Percentiles rank a stretch among this genome's conserved stretches.
These are phyloP conservation scores for Siderastrea radians DNA, from an alignment of 92 coral and sea anemone genomes.

Conservation along the genomic window DNA sequence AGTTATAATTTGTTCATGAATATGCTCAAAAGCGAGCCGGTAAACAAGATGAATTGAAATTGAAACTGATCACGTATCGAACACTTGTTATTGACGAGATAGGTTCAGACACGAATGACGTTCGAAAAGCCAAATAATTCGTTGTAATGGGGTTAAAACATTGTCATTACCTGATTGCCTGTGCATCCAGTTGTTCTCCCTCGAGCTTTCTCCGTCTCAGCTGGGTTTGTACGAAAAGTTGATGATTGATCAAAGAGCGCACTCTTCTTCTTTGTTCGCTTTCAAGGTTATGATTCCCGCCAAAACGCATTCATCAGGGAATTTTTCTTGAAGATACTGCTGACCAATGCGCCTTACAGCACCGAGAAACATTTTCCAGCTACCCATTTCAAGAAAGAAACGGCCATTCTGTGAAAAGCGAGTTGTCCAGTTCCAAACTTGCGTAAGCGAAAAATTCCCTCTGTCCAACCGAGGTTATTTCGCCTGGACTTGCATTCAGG, in stretches of 20 bases:
- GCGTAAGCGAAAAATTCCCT: too few species aligned
- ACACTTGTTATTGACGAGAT: neutral
- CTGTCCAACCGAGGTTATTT: too few species aligned
- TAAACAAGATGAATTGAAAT: slow-evolving; percentile 26
- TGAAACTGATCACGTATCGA: slow-evolving; percentile 15
- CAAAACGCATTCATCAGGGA: slow-evolving; percentile 77
- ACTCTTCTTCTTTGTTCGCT: slow-evolving; percentile 35
- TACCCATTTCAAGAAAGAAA: too few species aligned
- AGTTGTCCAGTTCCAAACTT: too few species aligned
- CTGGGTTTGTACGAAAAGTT: slow-evolving; percentile 27
- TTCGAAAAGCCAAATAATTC: neutral
- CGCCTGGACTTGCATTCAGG: too few species aligned
- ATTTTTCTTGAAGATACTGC: slow-evolving; percentile 9
- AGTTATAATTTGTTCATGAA: neutral
- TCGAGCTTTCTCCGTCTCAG: slow-evolving; percentile 15
- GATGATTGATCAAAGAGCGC: slow-evolving; percentile 45
- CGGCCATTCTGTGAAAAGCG: too few species aligned
- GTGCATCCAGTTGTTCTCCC: neutral
- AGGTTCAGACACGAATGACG: neutral
- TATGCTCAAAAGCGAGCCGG: slow-evolving; percentile 12
- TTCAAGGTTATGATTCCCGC: slow-evolving; percentile 79
- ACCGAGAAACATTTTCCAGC: neutral
- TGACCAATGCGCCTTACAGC: neutral
- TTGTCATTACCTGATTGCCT: neutral
- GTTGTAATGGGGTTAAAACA: neutral